Base-by-base conservation (phyloP, 2,797 vertebrate species). In the Tragelaphus eurycerus region DNA sequence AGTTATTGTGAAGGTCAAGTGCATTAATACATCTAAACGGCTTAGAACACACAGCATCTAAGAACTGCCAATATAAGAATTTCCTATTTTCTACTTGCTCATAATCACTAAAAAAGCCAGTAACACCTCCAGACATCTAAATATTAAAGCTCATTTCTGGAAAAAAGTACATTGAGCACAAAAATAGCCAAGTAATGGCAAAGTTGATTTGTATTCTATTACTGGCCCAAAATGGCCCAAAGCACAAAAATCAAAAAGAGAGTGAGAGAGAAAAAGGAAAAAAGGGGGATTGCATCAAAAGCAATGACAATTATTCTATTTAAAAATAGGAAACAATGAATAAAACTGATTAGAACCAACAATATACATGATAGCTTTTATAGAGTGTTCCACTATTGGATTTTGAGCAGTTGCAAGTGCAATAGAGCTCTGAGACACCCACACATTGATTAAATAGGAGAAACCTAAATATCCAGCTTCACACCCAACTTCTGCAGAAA, bases 291-390 rank as follows among this genome's bases (percentile, higher is more conserved):
- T 59, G 1, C 11, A 23, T 67, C 21, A 50, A 87, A 88, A 78
- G 54, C 17, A 88, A 97, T 85, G 90, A 19, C 87, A 93, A 95
- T 95, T 93, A 96, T 86, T 97, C 93, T 59, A 71, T 34, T 90
- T 64, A 82, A 94, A 97, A 85, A 21, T 88, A 81, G 86, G 74
- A 96, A 98, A 88, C 78, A 94, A 84, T 93, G 93, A 96, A 95
- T 97, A 90, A 95, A 95, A 90, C 86, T 90, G 91, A 97, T 96
- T 71, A 96, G 86, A 92, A 95, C 34, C 27, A 55, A 85, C 15
- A 87, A 16, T 29, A 71, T 52, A 31, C 16, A 43, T 0, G 29
- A 52, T 38, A 78, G 81, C 21, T 84, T 95, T 86, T 82, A 25
- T 64, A 29, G 67, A 59, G 21, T 85, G 7, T 67, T 81, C 29